Conservation (phyloP, 2,888 invertebrate genomes). For the Polyploca ridens region DNA sequence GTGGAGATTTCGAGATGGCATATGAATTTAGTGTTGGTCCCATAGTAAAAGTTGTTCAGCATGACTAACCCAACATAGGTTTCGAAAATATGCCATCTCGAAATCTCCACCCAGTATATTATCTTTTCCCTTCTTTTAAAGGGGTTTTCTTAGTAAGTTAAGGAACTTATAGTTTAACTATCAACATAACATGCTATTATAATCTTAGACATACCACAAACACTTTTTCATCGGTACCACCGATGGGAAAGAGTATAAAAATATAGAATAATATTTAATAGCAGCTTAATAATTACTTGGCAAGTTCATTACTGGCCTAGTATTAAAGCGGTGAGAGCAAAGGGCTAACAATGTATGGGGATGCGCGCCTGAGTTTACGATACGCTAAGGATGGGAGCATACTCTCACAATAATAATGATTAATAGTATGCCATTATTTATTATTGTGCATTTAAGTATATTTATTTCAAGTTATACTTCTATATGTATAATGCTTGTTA, state of each 20-base stretch:
- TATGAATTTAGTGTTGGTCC: too few relatives aligned
- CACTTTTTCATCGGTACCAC: background rate
- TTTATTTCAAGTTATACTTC: too few relatives aligned
- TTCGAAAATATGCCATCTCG: too few relatives aligned
- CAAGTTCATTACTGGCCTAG: constrained; percentile 55
- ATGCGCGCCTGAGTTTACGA: constrained; percentile 49
- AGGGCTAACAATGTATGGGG: constrained; percentile 58
- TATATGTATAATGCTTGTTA: too few relatives aligned
- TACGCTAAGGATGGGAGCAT: background rate
- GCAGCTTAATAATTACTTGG: constrained; percentile 54
- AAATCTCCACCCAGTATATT: too few relatives aligned
- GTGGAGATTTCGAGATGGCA: too few relatives aligned
- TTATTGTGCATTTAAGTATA: too few relatives aligned
- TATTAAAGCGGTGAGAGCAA: constrained; percentile 43
- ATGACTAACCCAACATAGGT: too few relatives aligned
- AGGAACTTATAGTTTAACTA: background rate
- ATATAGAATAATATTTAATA: constrained; percentile 40
- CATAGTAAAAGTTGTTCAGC: too few relatives aligned
- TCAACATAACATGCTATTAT: background rate
- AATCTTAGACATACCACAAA: background rate
- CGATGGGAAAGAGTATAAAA: constrained; percentile 24
- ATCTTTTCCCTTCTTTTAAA: too few relatives aligned
- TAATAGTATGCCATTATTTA: too few relatives aligned
- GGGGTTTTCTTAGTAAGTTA: too few relatives aligned
- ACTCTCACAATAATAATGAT: background rate